Conservation (phyloP, 2,888 invertebrate species). For the Perizoma flavofasciatum region DNA sequence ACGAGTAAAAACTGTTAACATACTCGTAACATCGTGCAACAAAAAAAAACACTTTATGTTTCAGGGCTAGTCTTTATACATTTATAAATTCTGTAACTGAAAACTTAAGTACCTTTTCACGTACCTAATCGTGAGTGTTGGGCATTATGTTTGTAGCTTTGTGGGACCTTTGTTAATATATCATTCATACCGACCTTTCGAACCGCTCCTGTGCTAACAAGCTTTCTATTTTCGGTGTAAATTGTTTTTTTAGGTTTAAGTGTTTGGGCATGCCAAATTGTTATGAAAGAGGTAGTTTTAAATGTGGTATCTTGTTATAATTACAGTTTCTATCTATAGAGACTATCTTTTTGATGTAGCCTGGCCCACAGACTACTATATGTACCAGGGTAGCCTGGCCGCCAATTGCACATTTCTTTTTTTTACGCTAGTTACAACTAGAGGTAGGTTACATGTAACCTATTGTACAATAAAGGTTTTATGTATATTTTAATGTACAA, state of each 20-base stretch:
- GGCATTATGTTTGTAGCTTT: slow-evolving; percentile 15
- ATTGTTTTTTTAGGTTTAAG: slow-evolving; percentile 8
- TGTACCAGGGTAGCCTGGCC: too few relatives aligned
- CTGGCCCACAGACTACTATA: too few relatives aligned
- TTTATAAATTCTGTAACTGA: slow-evolving; percentile 21
- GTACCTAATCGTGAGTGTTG: slow-evolving; percentile 7
- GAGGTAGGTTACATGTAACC: too few relatives aligned
- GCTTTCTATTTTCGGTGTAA: slow-evolving; percentile 19
- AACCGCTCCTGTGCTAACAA: slow-evolving; percentile 20
- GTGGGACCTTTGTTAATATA: slow-evolving; percentile 34
- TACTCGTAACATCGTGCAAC: background rate
- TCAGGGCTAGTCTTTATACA: slow-evolving; percentile 20
- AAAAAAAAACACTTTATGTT: background rate
- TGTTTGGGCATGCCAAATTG: background rate
- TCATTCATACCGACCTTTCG: slow-evolving; percentile 43
- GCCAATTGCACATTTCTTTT: too few relatives aligned
- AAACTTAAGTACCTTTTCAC: slow-evolving; percentile 20
- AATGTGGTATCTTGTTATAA: too few relatives aligned
- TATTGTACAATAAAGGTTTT: too few relatives aligned
- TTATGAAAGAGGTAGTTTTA: background rate
- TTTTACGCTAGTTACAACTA: too few relatives aligned
- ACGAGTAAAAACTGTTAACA: too few relatives aligned
- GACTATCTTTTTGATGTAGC: too few relatives aligned
- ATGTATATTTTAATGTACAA: too few relatives aligned
- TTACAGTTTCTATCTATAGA: too few relatives aligned